Percentiles rank a stretch among this genome's conserved stretches.
Evolutionary conservation across 2,888 invertebrate genomes (phyloP).

Genomic region (Nemoura dubitans): DNA sequence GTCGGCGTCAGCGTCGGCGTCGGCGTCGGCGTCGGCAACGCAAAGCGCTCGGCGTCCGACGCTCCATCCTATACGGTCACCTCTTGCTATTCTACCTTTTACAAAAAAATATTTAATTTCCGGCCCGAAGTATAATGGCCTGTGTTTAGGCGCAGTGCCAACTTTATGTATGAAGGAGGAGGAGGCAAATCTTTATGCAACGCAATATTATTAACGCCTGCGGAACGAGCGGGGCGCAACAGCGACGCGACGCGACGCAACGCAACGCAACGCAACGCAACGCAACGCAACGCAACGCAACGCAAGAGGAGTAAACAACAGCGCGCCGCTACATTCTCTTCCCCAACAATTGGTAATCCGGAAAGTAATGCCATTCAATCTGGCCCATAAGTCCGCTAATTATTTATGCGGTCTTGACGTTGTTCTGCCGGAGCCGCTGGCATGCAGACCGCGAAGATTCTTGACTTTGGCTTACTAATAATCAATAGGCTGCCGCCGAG

Average conservation of each 20-base stretch:
- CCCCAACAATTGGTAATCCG: slow-evolving; percentile 7
- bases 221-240: background rate
- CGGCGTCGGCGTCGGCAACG: background rate
- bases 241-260: background rate
- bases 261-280: background rate
- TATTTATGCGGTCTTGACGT: background rate
- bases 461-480: background rate
- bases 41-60: background rate
- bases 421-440: background rate
- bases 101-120: slow-evolving; percentile 2
- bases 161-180: background rate
- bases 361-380: background rate
- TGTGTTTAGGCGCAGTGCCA: slow-evolving; percentile 12
- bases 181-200: slow-evolving; percentile 7
- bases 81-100: background rate
- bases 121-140: slow-evolving; percentile 7
- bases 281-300: background rate
- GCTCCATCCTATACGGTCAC: background rate
- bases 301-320: background rate
- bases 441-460: background rate
- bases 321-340: background rate
- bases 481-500: background rate
- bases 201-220: background rate
- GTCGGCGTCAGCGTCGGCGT: background rate
- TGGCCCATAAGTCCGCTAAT: background rate